These are phyloP conservation scores for Stenodema calcarata DNA, from an alignment of 2,888 invertebrate genomes.

Conservation along the genomic window DNA sequence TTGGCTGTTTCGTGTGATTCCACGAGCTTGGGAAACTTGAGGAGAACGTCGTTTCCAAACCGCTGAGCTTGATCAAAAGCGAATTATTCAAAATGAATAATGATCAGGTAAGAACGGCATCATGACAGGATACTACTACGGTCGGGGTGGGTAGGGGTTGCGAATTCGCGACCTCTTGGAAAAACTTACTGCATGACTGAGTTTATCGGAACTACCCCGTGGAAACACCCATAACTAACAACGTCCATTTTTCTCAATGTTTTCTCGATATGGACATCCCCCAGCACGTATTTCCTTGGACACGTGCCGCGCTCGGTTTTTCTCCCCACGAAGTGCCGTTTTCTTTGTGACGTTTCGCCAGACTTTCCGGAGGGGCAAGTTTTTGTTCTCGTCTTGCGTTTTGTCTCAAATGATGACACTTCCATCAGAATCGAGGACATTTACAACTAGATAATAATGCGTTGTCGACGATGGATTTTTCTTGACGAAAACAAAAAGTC, in stretches of 20 bases:
- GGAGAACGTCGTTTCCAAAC: not conserved
- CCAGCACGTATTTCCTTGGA: not conserved
- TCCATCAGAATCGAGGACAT: not conserved
- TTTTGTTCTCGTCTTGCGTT: not conserved
- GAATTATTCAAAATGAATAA: not conserved
- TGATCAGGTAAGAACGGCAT: not conserved
- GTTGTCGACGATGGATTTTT: not conserved
- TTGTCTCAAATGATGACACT: not conserved
- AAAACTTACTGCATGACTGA: not conserved
- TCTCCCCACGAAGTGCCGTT: not conserved
- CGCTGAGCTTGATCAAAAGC: not conserved
- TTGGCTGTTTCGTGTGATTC: no score
- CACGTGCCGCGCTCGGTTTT: not conserved
- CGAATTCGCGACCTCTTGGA: not conserved
- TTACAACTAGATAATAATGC: not conserved
- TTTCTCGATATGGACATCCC: not conserved
- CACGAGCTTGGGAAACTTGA: no score
- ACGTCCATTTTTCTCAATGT: not conserved
- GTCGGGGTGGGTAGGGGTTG: not conserved
- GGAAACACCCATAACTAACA: not conserved
- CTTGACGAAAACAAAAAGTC: not conserved
- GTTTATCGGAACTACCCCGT: not conserved
- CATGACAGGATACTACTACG: not conserved
- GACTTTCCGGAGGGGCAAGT: not conserved
- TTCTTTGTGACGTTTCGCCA: not conserved